Conservation (phyloP, 2,113 vertebrate genomes). For the Dasyurus viverrinus region DNA sequence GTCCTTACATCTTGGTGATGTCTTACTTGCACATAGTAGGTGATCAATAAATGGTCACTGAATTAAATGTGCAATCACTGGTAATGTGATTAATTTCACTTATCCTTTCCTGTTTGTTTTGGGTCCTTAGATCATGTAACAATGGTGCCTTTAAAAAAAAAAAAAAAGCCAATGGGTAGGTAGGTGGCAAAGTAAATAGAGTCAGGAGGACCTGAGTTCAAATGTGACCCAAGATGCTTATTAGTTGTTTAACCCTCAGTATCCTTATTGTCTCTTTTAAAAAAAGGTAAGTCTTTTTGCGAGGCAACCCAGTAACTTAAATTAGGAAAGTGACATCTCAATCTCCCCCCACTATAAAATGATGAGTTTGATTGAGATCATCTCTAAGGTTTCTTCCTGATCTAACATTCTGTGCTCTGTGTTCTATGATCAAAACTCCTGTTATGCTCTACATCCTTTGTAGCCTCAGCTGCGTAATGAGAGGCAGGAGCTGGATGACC, state of each 20-base stretch:
- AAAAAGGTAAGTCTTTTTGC: no score
- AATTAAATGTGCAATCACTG: not conserved
- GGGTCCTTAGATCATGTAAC: not conserved
- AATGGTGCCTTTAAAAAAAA: not conserved
- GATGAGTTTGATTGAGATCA: not conserved
- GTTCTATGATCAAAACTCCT: not conserved
- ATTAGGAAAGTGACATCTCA: not conserved
- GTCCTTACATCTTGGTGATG: not conserved
- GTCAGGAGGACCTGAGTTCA: not conserved
- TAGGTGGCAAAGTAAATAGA: not conserved
- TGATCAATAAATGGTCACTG: not conserved
- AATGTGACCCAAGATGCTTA: not conserved
- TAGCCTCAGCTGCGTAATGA: not conserved
- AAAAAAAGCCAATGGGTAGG: not conserved
- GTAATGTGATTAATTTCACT: not conserved
- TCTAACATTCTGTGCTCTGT: not conserved
- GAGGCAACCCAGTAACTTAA: not conserved
- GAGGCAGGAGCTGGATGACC: not conserved
- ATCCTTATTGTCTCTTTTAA: no score
- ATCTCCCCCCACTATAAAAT: not conserved
- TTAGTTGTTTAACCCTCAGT: not conserved
- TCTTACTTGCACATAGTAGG: not conserved
- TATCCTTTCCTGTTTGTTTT: not conserved
- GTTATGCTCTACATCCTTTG: not conserved
- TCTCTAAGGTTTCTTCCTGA: not conserved